Evolutionary conservation across 2,888 invertebrate genomes (phyloP), one percentile per base, ranked within the genome.

Genomic region (Leistus spinibarbis): DNA sequence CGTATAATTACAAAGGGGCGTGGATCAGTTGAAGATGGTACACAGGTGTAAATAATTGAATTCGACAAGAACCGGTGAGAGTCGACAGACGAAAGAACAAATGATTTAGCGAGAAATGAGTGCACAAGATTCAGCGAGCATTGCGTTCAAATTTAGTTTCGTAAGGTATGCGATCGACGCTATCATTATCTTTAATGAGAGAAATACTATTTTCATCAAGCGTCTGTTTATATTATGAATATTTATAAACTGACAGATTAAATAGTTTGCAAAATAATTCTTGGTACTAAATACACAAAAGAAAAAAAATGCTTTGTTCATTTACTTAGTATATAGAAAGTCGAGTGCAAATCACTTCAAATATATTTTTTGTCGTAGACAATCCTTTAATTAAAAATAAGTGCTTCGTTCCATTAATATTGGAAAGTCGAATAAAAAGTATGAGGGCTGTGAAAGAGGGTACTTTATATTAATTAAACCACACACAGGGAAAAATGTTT

Each of bases 41-140:
- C 57, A 17, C 57, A 57, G 57, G 57, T 57, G 57, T 57, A 57
- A 57, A 57, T 57, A 57, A 57, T 57, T 57, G 57, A 57, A 57
- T 57, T 57, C 57, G 57, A 20, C 17, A 57, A 20, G 20, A 17
- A 16, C 20, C 20, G 16, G 57, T 10, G 53, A 13, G 10, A 53
- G 10, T 10, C 53, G 53, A 7, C 7, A 53, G 9, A 53, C 17
- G 20, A 57, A 17, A 17, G 57, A n/a, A 57, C 57, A 40, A 40
- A 10, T 40, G 40, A 40, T 40, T 40, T 40, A 3, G 13, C 3
- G 40, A 2, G 40, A 40, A 40, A 40, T 40, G 40, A 40, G 13
- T 40, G 40, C 40, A 13, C 3, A n/a, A n/a, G 40, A 13, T 10
- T 40, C 40, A 40, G 13, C n/a, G 40, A 10, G 2, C 3, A 40